phyloP scores from a whole-genome alignment of 2,888 invertebrate genomes.

The Rhingia campestris region DNA sequence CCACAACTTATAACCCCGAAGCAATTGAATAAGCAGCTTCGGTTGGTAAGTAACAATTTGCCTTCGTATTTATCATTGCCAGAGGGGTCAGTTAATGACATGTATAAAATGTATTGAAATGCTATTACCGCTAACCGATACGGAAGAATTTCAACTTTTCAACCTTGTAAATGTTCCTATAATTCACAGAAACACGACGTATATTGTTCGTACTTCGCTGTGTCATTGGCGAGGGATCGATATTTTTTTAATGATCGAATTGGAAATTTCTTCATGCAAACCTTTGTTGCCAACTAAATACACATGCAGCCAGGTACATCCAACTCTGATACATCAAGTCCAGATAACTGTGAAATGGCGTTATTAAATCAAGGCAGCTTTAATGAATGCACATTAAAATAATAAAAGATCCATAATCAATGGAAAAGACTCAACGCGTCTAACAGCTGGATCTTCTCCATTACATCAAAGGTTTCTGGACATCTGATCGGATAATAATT shows the following conservation, averaged over 20 bases:
- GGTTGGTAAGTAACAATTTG: neutral
- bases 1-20: constrained; percentile 7
- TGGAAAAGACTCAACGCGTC: too few relatives aligned
- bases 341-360: constrained; percentile 5
- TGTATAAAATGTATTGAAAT: constrained; percentile 14
- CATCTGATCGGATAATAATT: too few relatives aligned
- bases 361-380: constrained; percentile 1
- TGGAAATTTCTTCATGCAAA: neutral
- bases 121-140: neutral
- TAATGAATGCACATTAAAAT: too few relatives aligned
- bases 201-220: neutral
- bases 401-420: too few relatives aligned
- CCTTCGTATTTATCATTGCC: neutral
- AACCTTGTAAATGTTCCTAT: constrained; percentile 5
- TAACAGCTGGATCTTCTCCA: too few relatives aligned
- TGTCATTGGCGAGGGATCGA: neutral
- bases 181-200: neutral
- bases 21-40: neutral
- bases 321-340: neutral
- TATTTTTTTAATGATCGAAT: neutral
- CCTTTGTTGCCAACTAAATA: constrained; percentile 3
- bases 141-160: constrained; percentile 10
- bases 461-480: too few relatives aligned
- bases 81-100: neutral
- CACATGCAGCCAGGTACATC: neutral